These are phyloP conservation scores for Coleophora flavipennella DNA, from an alignment of 2,888 invertebrate genomes.

Conservation along the genomic window DNA sequence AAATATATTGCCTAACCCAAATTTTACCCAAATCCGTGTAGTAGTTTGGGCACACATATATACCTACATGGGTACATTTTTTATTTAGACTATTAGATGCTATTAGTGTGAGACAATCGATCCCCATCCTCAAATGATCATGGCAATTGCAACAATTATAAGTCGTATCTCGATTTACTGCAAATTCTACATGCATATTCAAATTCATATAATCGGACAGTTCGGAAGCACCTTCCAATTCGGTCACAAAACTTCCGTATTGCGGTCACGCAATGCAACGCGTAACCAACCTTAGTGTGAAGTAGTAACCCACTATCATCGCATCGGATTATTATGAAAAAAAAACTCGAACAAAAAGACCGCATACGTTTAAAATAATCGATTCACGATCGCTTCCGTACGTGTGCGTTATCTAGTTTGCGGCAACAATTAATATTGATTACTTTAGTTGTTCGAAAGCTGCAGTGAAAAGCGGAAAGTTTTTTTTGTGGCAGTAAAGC, in stretches of 20 bases:
- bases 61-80: too few species aligned
- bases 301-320: too few species aligned
- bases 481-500: conserved; percentile 19
- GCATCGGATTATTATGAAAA: background rate
- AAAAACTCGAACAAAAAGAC: conserved; percentile 9
- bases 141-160: too few species aligned
- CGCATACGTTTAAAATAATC: conserved; percentile 10
- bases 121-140: too few species aligned
- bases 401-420: conserved; percentile 27
- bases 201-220: background rate
- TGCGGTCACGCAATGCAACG: conserved; percentile 3
- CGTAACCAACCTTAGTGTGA: background rate
- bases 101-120: too few species aligned
- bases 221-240: conserved; percentile 7
- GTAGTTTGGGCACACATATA: too few species aligned
- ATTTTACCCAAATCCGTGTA: too few species aligned
- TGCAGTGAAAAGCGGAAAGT: conserved; percentile 18
- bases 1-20: too few species aligned
- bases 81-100: too few species aligned
- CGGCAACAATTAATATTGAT: conserved; percentile 25
- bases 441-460: conserved; percentile 28
- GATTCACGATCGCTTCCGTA: conserved; percentile 29
- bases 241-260: conserved; percentile 9
- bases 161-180: too few species aligned
- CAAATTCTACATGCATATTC: background rate